A percentile compares a stretch with the other conserved stretches of the same genome.
These are phyloP conservation scores for Ellobius talpinus DNA, from an alignment of 2,113 vertebrate species.

Conservation along the genomic window DNA sequence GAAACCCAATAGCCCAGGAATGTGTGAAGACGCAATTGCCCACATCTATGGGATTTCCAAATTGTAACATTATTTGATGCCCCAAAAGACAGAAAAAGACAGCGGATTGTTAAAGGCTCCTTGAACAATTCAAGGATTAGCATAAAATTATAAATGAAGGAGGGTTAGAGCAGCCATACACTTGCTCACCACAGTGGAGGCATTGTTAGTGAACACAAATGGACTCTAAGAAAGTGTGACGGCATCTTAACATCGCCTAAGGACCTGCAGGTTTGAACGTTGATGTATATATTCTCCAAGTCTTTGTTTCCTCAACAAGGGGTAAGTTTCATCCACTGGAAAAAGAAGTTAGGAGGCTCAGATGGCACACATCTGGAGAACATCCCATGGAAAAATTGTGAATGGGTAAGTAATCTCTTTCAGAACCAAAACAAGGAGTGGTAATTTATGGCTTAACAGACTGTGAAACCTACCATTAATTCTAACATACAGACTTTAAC, in stretches of 20 bases:
- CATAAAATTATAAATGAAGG: slow-evolving; percentile 89
- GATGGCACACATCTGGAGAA: slow-evolving; percentile 90
- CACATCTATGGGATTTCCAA: slow-evolving; percentile 72
- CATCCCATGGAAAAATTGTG: slow-evolving; percentile 87
- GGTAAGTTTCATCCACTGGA: slow-evolving; percentile 83
- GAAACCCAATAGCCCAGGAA: slow-evolving; percentile 66
- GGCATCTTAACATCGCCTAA: slow-evolving; percentile 77
- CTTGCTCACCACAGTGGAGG: slow-evolving; percentile 82
- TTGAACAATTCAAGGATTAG: slow-evolving; percentile 87
- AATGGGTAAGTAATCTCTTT: slow-evolving; percentile 89
- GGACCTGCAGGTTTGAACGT: slow-evolving; percentile 79
- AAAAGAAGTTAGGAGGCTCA: slow-evolving; percentile 86
- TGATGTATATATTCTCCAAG: slow-evolving; percentile 86
- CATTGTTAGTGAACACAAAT: slow-evolving; percentile 85
- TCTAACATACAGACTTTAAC: slow-evolving; percentile 77
- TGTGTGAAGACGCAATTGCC: slow-evolving; percentile 74
- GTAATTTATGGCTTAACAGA: slow-evolving; percentile 87
- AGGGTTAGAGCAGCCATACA: slow-evolving; percentile 74
- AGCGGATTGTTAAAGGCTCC: slow-evolving; percentile 84
- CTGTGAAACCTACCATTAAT: slow-evolving; percentile 82
- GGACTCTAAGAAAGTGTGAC: slow-evolving; percentile 80
- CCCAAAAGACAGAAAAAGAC: slow-evolving; percentile 83
- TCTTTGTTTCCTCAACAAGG: slow-evolving; percentile 88
- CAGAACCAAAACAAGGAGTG: slow-evolving; percentile 84
- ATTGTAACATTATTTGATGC: slow-evolving; percentile 82